Evolutionary conservation across 1,140 invertebrate species (phyloP).

Genomic region (Ips typographus): DNA sequence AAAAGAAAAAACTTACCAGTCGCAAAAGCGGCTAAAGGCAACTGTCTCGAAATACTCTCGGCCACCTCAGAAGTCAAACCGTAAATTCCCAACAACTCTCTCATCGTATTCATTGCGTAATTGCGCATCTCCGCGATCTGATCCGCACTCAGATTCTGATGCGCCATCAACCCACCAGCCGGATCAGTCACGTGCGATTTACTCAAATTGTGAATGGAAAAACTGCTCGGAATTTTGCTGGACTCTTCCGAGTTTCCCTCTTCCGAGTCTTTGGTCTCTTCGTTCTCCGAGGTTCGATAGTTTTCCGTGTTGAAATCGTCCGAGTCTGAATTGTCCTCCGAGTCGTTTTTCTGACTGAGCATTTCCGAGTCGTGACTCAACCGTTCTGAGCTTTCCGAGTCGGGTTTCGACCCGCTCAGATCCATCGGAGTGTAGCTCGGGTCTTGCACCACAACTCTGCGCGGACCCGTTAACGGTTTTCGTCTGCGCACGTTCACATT

Average conservation of each 20-base stretch:
- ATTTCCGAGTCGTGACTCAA: conserved; percentile 30
- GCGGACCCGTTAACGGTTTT: conserved; percentile 45
- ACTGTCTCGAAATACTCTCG: conserved; percentile 60
- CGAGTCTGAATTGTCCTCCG: conserved; percentile 34
- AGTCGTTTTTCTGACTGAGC: conserved; percentile 32
- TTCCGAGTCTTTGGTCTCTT: conserved; percentile 36
- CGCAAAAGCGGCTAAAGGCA: conserved; percentile 52
- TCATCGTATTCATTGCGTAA: conserved; percentile 75
- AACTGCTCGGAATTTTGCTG: conserved; percentile 47
- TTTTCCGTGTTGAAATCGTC: conserved; percentile 39
- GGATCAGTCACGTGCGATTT: conserved; percentile 46
- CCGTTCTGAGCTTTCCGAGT: conserved; percentile 37
- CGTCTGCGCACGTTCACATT: conserved; percentile 50
- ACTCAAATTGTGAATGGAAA: conserved; percentile 50
- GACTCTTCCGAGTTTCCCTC: conserved; percentile 40
- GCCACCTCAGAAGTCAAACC: conserved; percentile 64
- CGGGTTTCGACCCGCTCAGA: conserved; percentile 41
- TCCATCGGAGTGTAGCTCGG: conserved; percentile 48
- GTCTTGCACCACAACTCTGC: conserved; percentile 41
- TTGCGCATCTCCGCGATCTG: conserved; percentile 59
- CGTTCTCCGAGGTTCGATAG: conserved; percentile 35
- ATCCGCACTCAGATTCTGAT: conserved; percentile 35
- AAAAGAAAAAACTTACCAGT: conserved; percentile 43
- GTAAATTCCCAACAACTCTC: conserved; percentile 72
- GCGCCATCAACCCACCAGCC: background rate